phyloP scores from a whole-genome alignment of 1,140 invertebrate species.

The Pantala flavescens region DNA sequence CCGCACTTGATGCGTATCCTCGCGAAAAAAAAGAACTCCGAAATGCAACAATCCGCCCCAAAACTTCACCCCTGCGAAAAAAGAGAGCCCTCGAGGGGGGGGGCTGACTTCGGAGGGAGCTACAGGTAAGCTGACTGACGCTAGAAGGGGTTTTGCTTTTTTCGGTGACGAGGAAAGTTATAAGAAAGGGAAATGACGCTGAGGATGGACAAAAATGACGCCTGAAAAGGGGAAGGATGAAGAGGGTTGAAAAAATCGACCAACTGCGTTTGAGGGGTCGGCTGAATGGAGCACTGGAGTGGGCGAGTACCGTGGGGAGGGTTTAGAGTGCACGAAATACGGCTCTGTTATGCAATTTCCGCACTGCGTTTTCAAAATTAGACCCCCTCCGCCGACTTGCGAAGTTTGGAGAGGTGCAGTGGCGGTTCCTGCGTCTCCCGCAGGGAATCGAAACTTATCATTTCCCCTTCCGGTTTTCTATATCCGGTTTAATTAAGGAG shows the following conservation, averaged over 20 bases:
- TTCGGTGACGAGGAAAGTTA: neutral
- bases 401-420: no score
- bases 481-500: no score
- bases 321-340: neutral
- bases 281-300: neutral
- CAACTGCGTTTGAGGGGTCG: neutral
- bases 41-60: neutral
- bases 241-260: neutral
- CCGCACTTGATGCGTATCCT: no score
- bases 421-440: no score
- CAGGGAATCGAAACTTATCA: no score
- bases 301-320: neutral
- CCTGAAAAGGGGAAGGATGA: neutral
- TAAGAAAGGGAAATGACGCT: neutral
- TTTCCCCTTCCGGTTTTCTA: no score
- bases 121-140: neutral
- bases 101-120: neutral
- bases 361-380: conserved; percentile 9
- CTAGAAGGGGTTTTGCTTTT: neutral
- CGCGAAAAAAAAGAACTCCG: neutral
- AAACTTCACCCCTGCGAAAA: neutral
- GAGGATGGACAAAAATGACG: neutral
- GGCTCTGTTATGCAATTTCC: conserved; percentile 4
- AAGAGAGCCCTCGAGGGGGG: neutral
- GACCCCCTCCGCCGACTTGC: neutral